Evolutionary conservation across 1,140 invertebrate genomes (phyloP).

Genomic region (Papilio helenus): DNA sequence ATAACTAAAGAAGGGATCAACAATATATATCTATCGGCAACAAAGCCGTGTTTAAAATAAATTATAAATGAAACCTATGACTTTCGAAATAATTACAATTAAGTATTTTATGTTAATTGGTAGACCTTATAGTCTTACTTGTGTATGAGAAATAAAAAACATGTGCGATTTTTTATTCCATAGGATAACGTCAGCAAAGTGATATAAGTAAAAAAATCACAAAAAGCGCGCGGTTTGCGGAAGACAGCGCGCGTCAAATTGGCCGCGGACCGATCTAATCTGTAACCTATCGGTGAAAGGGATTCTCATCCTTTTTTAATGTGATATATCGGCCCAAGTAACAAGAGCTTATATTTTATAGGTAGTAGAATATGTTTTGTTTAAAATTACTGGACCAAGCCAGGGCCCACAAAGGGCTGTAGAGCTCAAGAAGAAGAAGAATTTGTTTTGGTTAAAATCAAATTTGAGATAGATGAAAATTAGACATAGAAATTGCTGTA

Average conservation of each 20-base stretch:
- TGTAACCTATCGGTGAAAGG: slow-evolving; percentile 78
- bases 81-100: not conserved
- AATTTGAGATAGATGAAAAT: too few species aligned
- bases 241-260: slow-evolving; percentile 69
- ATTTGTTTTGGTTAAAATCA: too few species aligned
- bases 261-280: slow-evolving; percentile 74
- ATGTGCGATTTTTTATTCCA: not conserved
- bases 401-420: too few species aligned
- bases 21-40: not conserved
- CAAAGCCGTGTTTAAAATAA: not conserved
- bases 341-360: slow-evolving; percentile 40
- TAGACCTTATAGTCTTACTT: not conserved
- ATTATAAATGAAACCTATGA: not conserved
- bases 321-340: slow-evolving; percentile 51
- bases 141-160: not conserved
- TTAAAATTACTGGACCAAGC: too few species aligned
- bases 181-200: slow-evolving; percentile 35
- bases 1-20: not conserved
- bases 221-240: slow-evolving; percentile 66
- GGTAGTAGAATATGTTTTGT: not conserved
- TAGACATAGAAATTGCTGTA: too few species aligned
- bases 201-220: slow-evolving; percentile 50
- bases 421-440: too few species aligned
- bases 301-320: slow-evolving; percentile 75
- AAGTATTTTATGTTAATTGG: not conserved